phyloP scores from a whole-genome alignment of 2,888 invertebrate genomes.

The Rhamphomyia laevipes region DNA sequence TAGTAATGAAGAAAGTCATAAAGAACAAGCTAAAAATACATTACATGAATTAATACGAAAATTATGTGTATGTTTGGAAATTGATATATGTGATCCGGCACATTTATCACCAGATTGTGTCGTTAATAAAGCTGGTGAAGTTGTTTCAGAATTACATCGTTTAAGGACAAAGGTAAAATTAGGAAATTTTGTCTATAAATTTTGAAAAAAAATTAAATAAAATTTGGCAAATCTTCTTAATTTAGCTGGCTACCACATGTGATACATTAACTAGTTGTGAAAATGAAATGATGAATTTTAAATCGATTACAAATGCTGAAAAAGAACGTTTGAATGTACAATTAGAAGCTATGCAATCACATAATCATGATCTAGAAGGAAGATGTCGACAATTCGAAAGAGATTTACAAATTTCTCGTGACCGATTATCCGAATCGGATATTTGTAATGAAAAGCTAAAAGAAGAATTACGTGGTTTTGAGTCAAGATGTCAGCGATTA shows the following conservation, averaged over 20 bases:
- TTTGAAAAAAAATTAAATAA: background rate
- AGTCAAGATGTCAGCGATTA: constrained; percentile 35
- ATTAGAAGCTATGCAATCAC: constrained; percentile 38
- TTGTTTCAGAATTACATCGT: constrained; percentile 60
- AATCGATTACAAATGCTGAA: constrained; percentile 41
- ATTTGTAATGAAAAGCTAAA: constrained; percentile 46
- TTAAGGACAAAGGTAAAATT: constrained; percentile 43
- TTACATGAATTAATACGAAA: constrained; percentile 62
- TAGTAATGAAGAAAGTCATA: constrained; percentile 60
- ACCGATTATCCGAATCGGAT: constrained; percentile 62
- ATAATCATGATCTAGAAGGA: constrained; percentile 59
- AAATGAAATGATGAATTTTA: constrained; percentile 31
- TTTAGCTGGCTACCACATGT: constrained; percentile 27
- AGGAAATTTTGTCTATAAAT: background rate
- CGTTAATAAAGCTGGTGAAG: constrained; percentile 64
- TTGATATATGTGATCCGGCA: constrained; percentile 54
- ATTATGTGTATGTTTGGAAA: constrained; percentile 57
- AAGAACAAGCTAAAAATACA: constrained; percentile 52
- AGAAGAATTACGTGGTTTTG: constrained; percentile 36
- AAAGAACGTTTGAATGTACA: constrained; percentile 66
- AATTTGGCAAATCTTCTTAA: background rate
- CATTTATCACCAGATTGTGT: constrained; percentile 58
- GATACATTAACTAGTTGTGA: constrained; percentile 38
- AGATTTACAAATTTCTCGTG: constrained; percentile 59
- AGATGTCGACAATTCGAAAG: constrained; percentile 62